A percentile compares a stretch with the other conserved stretches of the same genome.
phyloP scores from a whole-genome alignment of 2,113 vertebrate genomes.

The Aptenodytes patagonicus region DNA sequence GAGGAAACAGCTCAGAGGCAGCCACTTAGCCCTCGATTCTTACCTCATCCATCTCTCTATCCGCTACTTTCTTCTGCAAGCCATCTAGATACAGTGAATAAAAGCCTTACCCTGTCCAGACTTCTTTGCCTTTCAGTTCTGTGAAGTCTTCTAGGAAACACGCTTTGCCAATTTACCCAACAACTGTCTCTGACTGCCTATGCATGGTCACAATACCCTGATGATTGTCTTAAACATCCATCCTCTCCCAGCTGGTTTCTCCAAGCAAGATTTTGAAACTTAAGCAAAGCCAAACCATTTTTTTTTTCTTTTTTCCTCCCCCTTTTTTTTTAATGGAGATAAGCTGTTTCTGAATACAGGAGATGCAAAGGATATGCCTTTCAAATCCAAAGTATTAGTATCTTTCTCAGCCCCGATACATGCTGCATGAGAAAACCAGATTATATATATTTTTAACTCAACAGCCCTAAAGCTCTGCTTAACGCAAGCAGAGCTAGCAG shows the following conservation, averaged over 20 bases:
- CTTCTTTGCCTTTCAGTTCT: background rate
- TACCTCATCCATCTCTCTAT: background rate
- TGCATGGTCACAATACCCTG: background rate
- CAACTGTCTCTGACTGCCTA: background rate
- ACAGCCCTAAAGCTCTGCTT: background rate
- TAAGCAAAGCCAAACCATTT: background rate
- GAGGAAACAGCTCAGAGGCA: background rate
- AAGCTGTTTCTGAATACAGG: background rate
- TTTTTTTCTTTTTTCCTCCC: background rate
- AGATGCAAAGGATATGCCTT: background rate
- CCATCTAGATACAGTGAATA: background rate
- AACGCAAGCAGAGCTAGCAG: background rate
- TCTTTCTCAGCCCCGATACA: background rate
- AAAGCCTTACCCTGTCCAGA: background rate
- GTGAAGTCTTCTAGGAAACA: background rate
- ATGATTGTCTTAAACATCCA: background rate
- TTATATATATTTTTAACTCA: background rate
- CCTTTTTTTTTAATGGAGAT: background rate
- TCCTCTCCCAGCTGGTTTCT: background rate
- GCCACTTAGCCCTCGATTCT: background rate
- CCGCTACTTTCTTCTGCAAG: background rate
- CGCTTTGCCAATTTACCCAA: background rate
- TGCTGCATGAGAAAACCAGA: background rate
- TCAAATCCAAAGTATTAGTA: background rate
- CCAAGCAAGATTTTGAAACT: background rate